Evolutionary conservation across 2,888 invertebrate genomes (phyloP), one percentile per base, ranked within the genome.

Genomic region (Pyrrhia umbra): DNA sequence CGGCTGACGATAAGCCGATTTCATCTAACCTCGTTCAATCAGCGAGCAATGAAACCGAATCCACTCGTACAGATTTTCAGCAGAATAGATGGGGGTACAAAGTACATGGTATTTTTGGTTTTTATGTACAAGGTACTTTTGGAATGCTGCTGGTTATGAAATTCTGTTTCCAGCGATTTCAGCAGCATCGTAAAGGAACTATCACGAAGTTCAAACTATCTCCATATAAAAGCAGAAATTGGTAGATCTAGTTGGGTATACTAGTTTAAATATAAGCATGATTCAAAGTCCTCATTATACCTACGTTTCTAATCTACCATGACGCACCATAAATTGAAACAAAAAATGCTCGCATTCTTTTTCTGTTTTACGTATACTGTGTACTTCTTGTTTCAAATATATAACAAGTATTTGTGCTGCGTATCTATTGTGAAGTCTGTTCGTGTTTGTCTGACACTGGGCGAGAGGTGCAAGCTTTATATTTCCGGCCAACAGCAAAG

Each of bases 21-120:
- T 88, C 86, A 87, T 84, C 89, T 90, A 91, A 91, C 90, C 89
- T 92, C 88, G 90, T 92, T 90, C 92, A 91, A 91, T 92, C 92
- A 91, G 88, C 75, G 85, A 78, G 79, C 74, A 75, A 79, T 72
- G 85, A 83, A 85, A 81, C 81, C 79, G 74, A 76, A 82, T 83
- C 79, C 82, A 73, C 68, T 80, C 73, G 75, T 76, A 61, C 73
- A 75, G 79, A 80, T 81, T 81, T 77, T 67, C 50, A 45, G 23
- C 39, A 58, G 57, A 58, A 61, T 46, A 42, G 34, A 40, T 61
- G 30, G 39, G 23, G 34, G 16, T n/a, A 30, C 2, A 20, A 30
- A 20, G 23, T 16, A 20, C 18, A 51, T 40, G 10, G 16, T 23
- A 13, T 10, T 9, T 23, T 1, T n/a, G n/a, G n/a, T n/a, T n/a